Conservation (phyloP, 2,797 vertebrate species). For the Acanthiza pusilla region DNA sequence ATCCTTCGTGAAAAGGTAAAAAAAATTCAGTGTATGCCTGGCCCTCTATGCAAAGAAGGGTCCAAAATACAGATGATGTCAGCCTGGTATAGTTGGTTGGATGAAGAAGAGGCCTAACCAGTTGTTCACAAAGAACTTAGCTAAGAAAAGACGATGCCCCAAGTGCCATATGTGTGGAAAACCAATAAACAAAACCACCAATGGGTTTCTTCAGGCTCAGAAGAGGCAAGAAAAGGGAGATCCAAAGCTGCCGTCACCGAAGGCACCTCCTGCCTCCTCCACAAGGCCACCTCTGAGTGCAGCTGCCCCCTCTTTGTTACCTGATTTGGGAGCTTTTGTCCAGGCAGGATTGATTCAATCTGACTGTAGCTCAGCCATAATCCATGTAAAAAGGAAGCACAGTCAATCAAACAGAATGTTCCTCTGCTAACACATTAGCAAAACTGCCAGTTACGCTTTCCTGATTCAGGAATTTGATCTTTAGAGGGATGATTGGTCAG, state of each 20-base stretch:
- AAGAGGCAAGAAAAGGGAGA: background rate
- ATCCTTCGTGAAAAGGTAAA: background rate
- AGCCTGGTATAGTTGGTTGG: background rate
- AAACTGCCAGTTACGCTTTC: background rate
- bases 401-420: background rate
- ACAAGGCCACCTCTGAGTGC: constrained; percentile 84
- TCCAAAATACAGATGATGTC: background rate
- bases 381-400: constrained; percentile 66
- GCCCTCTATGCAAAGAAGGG: background rate
- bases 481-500: background rate
- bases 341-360: constrained; percentile 85
- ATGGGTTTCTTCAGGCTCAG: background rate
- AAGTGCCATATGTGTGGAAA: background rate
- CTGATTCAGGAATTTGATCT: background rate
- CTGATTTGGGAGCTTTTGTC: constrained; percentile 75
- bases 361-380: constrained; percentile 85
- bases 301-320: constrained; percentile 81
- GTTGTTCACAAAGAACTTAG: background rate
- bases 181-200: background rate
- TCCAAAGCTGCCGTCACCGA: background rate
- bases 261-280: constrained; percentile 37
- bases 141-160: background rate
- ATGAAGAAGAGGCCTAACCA: background rate
- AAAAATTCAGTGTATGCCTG: background rate
- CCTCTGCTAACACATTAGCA: background rate